phyloP scores from a whole-genome alignment of 2,888 invertebrate genomes.

The Camptogramma bilineatum region DNA sequence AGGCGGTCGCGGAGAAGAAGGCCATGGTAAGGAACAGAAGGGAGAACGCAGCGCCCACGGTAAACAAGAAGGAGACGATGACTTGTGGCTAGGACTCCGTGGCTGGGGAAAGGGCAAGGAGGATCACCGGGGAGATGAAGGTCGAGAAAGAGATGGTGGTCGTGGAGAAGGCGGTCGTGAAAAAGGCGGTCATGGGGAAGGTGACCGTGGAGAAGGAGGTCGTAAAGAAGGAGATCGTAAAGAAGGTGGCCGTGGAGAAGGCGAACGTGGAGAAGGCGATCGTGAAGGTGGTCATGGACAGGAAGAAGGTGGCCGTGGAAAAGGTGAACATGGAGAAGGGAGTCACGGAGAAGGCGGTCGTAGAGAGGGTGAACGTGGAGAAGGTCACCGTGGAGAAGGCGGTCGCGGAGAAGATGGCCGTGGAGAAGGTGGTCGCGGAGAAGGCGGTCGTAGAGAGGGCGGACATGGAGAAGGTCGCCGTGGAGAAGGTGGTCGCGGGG shows the following conservation, averaged over 20 bases:
- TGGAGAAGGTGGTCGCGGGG: constrained; percentile 4
- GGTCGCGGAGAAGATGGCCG: constrained; percentile 6
- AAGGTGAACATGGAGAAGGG: background rate
- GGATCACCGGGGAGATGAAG: constrained; percentile 1
- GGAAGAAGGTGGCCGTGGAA: constrained; percentile 1
- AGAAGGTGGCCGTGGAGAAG: background rate
- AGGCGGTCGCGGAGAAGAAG: background rate
- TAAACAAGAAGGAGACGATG: background rate
- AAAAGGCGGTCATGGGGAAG: constrained; percentile 5
- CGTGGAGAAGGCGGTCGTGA: constrained; percentile 4
- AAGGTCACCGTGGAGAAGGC: background rate
- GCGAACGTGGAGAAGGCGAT: background rate
- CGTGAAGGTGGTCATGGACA: constrained; percentile 1
- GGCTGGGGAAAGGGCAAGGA: constrained; percentile 18
- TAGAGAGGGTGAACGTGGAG: background rate
- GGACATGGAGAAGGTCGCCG: constrained; percentile 3
- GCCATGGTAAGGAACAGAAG: background rate
- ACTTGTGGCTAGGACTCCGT: constrained; percentile 25
- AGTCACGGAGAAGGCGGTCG: constrained; percentile 1
- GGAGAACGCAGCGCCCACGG: background rate
- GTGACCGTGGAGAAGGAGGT: constrained; percentile 1
- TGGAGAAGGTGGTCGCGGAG: constrained; percentile 5
- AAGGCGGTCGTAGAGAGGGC: background rate
- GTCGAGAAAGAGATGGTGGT: background rate
- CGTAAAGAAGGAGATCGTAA: background rate